Percentiles rank a stretch among this genome's conserved stretches.
Conservation (phyloP, 1,140 invertebrate species). For the Brachionus koreanus region DNA sequence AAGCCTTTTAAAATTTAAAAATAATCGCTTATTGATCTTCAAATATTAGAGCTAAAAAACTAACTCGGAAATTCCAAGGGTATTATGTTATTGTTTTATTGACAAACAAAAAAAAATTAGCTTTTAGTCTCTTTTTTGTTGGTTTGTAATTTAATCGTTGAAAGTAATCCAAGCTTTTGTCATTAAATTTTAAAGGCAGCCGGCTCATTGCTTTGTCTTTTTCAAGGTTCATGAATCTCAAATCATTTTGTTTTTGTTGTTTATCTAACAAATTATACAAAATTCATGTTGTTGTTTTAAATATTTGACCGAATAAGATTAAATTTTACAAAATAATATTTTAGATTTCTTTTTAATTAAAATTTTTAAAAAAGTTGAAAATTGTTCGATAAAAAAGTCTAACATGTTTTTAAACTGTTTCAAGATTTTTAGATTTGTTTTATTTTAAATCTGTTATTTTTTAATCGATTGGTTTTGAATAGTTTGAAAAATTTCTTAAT, state of each 20-base stretch:
- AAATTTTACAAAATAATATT: too few species aligned
- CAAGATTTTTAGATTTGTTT: too few species aligned
- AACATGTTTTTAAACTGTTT: too few species aligned
- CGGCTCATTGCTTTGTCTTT: not conserved
- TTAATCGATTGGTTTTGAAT: not conserved
- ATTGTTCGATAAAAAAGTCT: too few species aligned
- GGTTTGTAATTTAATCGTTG: not conserved
- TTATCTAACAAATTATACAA: not conserved
- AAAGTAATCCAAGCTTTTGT: constrained; percentile 9
- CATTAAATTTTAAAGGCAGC: not conserved
- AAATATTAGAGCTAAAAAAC: not conserved
- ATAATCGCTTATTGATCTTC: not conserved
- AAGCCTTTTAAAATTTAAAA: not conserved
- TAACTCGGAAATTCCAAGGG: not conserved
- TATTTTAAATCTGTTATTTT: too few species aligned
- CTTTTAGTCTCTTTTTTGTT: constrained; percentile 8
- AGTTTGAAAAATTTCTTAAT: not conserved
- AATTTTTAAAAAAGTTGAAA: too few species aligned
- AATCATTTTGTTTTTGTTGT: not conserved
- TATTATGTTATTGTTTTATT: not conserved
- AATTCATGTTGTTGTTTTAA: too few species aligned
- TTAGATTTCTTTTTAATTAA: too few species aligned
- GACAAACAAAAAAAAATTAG: not conserved
- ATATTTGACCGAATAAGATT: too few species aligned
- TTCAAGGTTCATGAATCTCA: constrained; percentile 14